phyloP scores from a whole-genome alignment of 37 sponge, comb jelly and placozoan genomes.

The Crambe crambe region DNA sequence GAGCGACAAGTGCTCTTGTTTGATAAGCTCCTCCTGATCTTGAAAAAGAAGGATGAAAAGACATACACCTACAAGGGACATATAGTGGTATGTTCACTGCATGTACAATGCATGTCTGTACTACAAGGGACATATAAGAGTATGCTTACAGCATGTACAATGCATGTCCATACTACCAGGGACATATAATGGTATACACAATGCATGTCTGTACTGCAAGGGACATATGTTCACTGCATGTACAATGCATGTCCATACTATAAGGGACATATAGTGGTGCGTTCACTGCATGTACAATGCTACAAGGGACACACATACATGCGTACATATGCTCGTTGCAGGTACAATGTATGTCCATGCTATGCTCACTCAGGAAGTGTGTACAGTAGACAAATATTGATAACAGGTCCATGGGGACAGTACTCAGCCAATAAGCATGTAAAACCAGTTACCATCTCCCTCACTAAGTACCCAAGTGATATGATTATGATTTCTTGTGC shows the following conservation, averaged over 20 bases:
- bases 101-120: not conserved
- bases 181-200: slow-evolving; percentile 46
- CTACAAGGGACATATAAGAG: slow-evolving; percentile 64
- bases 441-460: too few relatives aligned
- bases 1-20: slow-evolving; percentile 57
- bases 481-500: too few relatives aligned
- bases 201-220: slow-evolving; percentile 43
- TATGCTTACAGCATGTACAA: not conserved
- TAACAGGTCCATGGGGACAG: too few relatives aligned
- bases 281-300: not conserved
- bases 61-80: slow-evolving; percentile 71
- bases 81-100: slow-evolving; percentile 29
- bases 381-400: too few relatives aligned
- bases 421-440: too few relatives aligned
- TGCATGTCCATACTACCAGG: slow-evolving; percentile 57
- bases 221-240: slow-evolving; percentile 21
- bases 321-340: not conserved
- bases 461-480: too few relatives aligned
- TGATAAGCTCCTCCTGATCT: slow-evolving; percentile 61
- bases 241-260: slow-evolving; percentile 22
- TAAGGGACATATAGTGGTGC: slow-evolving; percentile 61
- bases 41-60: slow-evolving; percentile 63
- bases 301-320: slow-evolving; percentile 70
- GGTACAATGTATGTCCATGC: not conserved
- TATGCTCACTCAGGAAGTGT: too few relatives aligned